These are phyloP conservation scores for Schizothorax lantsangensis DNA, from an alignment of 2,797 vertebrate species.

Conservation along the genomic window DNA sequence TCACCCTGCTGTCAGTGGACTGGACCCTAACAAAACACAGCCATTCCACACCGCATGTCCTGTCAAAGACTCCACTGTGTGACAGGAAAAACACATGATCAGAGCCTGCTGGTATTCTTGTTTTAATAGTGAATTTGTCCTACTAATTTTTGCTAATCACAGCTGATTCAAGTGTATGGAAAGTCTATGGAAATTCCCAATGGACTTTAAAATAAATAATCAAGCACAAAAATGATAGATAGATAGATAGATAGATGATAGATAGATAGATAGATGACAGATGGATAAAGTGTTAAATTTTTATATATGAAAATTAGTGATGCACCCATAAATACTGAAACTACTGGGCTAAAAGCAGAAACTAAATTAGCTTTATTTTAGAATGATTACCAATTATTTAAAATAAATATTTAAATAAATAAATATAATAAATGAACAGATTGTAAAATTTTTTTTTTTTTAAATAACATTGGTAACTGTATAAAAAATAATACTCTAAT, in stretches of 20 bases:
- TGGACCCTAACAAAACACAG: conserved; percentile 34
- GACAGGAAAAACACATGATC: neutral
- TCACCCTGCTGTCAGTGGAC: conserved; percentile 5
- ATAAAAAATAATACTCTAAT: too few species aligned
- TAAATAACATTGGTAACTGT: too few species aligned
- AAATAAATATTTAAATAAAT: neutral
- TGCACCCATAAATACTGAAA: neutral
- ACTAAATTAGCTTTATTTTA: neutral
- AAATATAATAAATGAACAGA: neutral
- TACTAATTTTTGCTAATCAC: neutral
- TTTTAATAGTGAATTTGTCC: neutral
- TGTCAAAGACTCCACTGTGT: conserved; percentile 1
- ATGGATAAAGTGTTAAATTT: neutral
- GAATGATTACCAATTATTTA: neutral
- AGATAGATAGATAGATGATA: neutral
- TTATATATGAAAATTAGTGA: neutral
- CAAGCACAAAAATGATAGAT: neutral
- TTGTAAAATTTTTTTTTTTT: too few species aligned
- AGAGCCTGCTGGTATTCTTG: neutral
- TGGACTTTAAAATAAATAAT: neutral
- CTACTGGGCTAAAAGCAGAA: neutral
- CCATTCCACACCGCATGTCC: neutral
- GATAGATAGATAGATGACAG: too few species aligned
- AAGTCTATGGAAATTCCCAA: neutral
- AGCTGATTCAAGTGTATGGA: neutral